Conservation (phyloP, 2,888 invertebrate genomes). For the Leucania comma region DNA sequence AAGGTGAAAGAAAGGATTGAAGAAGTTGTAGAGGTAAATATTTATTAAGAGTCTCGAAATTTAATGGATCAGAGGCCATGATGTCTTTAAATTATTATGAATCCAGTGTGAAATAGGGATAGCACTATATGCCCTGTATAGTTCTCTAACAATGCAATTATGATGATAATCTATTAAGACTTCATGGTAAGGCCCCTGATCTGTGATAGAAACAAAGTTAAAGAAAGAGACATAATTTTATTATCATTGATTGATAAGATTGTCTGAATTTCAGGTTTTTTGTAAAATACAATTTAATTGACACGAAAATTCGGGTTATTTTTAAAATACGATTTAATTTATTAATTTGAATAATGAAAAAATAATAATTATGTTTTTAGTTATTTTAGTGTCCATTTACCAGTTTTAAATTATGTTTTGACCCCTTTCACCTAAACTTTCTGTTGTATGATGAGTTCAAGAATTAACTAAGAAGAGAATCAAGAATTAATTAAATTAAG, state of each 20-base stretch:
- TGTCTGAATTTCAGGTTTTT: too few relatives aligned
- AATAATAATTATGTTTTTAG: too few relatives aligned
- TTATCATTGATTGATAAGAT: background rate
- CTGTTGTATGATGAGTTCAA: background rate
- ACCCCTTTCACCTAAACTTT: background rate
- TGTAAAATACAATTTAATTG: too few relatives aligned
- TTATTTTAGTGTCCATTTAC: background rate
- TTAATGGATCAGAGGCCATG: background rate
- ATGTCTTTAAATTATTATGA: background rate
- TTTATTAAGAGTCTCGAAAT: background rate
- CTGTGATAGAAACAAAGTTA: background rate
- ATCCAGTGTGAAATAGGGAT: too few relatives aligned
- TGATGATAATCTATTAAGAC: too few relatives aligned
- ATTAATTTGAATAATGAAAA: too few relatives aligned
- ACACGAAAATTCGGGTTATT: too few relatives aligned
- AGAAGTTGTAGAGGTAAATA: slow-evolving; percentile 93
- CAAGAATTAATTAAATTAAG: too few relatives aligned
- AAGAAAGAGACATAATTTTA: background rate
- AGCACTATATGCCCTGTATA: too few relatives aligned
- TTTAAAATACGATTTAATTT: too few relatives aligned
- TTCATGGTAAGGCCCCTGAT: too few relatives aligned
- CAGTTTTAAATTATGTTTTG: background rate
- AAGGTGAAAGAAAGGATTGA: slow-evolving; percentile 94
- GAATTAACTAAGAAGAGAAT: background rate
- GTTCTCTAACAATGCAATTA: too few relatives aligned